phyloP scores from a whole-genome alignment of 2,888 invertebrate genomes.

The Campoletis raptor region DNA sequence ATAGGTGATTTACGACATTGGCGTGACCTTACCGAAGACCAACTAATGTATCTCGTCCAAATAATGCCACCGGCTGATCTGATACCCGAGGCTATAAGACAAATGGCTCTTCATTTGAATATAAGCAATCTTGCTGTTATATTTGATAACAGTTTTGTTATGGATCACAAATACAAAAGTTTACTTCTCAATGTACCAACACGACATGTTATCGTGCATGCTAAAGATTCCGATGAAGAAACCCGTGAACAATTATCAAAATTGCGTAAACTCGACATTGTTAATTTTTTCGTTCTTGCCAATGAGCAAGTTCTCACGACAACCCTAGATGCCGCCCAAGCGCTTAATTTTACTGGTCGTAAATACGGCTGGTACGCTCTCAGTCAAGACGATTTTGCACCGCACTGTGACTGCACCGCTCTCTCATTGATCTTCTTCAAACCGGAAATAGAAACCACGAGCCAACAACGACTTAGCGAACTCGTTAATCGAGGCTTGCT shows the following conservation, averaged over 20 bases:
- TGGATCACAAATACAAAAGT: slow-evolving; percentile 97
- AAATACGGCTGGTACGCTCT: slow-evolving; percentile 96
- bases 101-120: slow-evolving; percentile 93
- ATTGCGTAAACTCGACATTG: slow-evolving; percentile 93
- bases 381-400: slow-evolving; percentile 89
- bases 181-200: slow-evolving; percentile 95
- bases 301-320: slow-evolving; percentile 89
- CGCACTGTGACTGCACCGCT: slow-evolving; percentile 91
- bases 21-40: slow-evolving; percentile 90
- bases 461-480: slow-evolving; percentile 86
- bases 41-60: slow-evolving; percentile 92
- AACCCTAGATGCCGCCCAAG: slow-evolving; percentile 90
- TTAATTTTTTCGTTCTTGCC: slow-evolving; percentile 95
- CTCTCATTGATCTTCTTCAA: slow-evolving; percentile 91
- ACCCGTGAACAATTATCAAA: slow-evolving; percentile 89
- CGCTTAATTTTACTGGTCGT: slow-evolving; percentile 91
- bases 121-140: slow-evolving; percentile 95
- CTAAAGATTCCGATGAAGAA: slow-evolving; percentile 86
- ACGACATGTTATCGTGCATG: slow-evolving; percentile 93
- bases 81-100: slow-evolving; percentile 93
- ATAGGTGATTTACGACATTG: slow-evolving; percentile 93
- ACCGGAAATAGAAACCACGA: slow-evolving; percentile 89
- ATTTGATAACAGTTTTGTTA: slow-evolving; percentile 95
- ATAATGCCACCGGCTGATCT: slow-evolving; percentile 94
- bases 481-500: slow-evolving; percentile 74